Percentiles rank a stretch among this genome's conserved stretches.
phyloP scores from a whole-genome alignment of 2,113 vertebrate genomes.

The Phodopus roborovskii region DNA sequence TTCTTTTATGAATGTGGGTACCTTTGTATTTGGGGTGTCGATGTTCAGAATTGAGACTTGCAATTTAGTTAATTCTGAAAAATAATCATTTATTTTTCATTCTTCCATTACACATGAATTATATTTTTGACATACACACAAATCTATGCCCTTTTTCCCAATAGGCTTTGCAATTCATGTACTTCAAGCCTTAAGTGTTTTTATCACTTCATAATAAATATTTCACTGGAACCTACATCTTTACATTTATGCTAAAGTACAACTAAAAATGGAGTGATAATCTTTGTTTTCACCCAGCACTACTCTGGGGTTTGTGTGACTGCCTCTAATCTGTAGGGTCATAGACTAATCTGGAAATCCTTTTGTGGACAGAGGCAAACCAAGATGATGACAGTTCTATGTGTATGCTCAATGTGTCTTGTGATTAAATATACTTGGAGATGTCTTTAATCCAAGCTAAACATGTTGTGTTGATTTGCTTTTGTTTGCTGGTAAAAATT shows the following conservation, averaged over 20 bases:
- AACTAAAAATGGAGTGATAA: neutral
- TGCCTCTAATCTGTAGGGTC: neutral
- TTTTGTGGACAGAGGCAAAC: neutral
- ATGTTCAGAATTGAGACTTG: no score
- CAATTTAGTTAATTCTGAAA: constrained; percentile 63
- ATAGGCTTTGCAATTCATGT: neutral
- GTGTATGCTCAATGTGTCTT: neutral
- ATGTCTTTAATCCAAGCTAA: constrained; percentile 34
- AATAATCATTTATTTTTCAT: constrained; percentile 31
- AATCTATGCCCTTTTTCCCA: constrained; percentile 8
- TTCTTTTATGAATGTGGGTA: no score
- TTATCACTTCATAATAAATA: constrained; percentile 37
- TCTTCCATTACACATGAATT: constrained; percentile 40
- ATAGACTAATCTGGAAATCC: neutral
- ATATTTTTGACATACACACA: neutral
- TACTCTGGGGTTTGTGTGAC: neutral
- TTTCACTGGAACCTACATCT: constrained; percentile 6
- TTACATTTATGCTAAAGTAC: neutral
- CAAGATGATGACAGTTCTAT: constrained; percentile 33
- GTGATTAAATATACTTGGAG: constrained; percentile 47
- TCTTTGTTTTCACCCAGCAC: neutral
- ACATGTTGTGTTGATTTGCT: constrained; percentile 41
- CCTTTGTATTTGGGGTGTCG: no score
- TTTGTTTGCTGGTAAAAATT: constrained; percentile 25
- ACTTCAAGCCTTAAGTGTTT: constrained; percentile 51